Conservation (phyloP, 2,888 invertebrate species). For the Nebria salina region DNA sequence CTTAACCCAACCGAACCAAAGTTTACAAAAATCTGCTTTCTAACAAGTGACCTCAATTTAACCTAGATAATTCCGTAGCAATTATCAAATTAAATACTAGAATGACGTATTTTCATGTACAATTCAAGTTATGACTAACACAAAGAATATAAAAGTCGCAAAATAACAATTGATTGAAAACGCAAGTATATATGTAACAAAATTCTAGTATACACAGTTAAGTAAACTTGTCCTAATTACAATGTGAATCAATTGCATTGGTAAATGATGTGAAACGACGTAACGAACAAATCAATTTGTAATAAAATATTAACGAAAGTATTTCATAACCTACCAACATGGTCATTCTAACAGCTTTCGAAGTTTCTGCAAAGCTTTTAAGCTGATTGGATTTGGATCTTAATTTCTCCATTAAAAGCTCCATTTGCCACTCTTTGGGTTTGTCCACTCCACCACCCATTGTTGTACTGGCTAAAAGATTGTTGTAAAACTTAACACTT, state of each 20-base stretch:
- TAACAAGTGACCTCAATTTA: constrained; percentile 25
- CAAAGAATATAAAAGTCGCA: too few species aligned
- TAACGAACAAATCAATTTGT: too few species aligned
- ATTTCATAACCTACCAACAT: constrained; percentile 70
- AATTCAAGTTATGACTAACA: too few species aligned
- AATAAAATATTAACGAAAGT: too few species aligned
- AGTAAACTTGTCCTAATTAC: too few species aligned
- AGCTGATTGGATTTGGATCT: constrained; percentile 84
- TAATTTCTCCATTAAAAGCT: constrained; percentile 91
- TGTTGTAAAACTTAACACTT: constrained; percentile 22
- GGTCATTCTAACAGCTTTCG: constrained; percentile 88
- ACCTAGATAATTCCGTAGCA: constrained; percentile 22
- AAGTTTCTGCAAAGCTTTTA: constrained; percentile 85
- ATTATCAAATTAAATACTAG: background rate
- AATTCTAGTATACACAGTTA: too few species aligned
- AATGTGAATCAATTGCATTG: too few species aligned
- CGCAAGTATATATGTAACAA: too few species aligned
- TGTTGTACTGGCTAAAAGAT: constrained; percentile 39
- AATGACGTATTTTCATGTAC: too few species aligned
- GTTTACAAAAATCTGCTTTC: constrained; percentile 9
- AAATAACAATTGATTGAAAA: background rate
- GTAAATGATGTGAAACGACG: too few species aligned
- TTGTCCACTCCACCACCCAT: constrained; percentile 63
- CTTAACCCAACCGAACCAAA: too few species aligned
- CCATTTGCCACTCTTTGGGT: constrained; percentile 80